Evolutionary conservation across 2,888 invertebrate genomes (phyloP), one percentile per base, ranked within the genome.

Genomic region (Caenorhabditis sp.): DNA sequence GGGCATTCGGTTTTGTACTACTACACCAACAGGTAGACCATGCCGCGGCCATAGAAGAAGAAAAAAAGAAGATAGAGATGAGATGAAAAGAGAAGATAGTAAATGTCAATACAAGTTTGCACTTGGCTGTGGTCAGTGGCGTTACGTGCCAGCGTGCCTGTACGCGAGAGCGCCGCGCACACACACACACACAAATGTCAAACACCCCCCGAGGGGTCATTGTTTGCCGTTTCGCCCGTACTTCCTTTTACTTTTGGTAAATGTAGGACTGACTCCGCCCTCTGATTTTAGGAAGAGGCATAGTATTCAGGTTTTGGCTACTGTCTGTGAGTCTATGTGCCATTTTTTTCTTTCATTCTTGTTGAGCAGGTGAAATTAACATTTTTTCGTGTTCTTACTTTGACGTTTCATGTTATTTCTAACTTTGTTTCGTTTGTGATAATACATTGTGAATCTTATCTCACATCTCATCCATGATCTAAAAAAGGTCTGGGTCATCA

Each of bases 201-300:
- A 64, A 66, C 73, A 73, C 73, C 64, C 69, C 74, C 68, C 69
- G 58, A 69, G 63, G 69, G 74, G 74, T 74, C 74, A 74, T 74
- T 74, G 74, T 74, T 74, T 74, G 69, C 74, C 74, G 74, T 66
- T 74, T 58, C 50, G 57, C 66, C 57, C 58, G 66, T 66, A 66
- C 71, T 71, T 71, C 71, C 66, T 71, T 66, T 63, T 59, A 59
- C 60, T 58, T 62, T 55, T 67, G 66, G 64, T 66, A 63, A 66
- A 70, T 62, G 62, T 62, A 51, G 59, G 59, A 67, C 64, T 60
- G 60, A 66, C 62, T 49, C 63, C 61, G 67, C 63, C 64, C 71
- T 65, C 63, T 49, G 49, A 58, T 65, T 62, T 62, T 66, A 62
- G 54, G 59, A 66, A 62, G 8, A 19, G 19, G n/a, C 23, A 51